These are phyloP conservation scores for Scelioninae gen. 2 DNA, from an alignment of 2,888 invertebrate genomes.

Conservation along the genomic window DNA sequence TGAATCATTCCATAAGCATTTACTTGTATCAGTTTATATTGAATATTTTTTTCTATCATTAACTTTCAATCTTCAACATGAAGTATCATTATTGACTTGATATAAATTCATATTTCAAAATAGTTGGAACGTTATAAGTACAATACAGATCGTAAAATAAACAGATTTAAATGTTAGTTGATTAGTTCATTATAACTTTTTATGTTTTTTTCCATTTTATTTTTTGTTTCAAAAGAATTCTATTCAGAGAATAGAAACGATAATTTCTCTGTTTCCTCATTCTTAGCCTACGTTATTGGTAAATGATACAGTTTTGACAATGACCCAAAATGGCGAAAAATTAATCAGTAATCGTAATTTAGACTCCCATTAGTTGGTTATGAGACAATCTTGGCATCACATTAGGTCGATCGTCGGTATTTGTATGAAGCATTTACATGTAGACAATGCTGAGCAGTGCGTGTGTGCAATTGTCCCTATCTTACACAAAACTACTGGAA, in stretches of 20 bases:
- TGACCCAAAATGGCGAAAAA: not conserved
- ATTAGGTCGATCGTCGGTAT: constrained; percentile 41
- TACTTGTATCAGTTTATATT: too few species aligned
- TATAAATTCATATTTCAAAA: too few species aligned
- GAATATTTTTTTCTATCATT: too few species aligned
- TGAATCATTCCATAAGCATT: not conserved
- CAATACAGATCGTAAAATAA: not conserved
- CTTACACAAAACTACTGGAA: constrained; percentile 37
- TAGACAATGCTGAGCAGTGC: constrained; percentile 35
- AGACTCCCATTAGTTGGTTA: constrained; percentile 17
- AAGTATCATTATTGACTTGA: too few species aligned
- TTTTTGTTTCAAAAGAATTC: too few species aligned
- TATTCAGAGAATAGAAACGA: too few species aligned
- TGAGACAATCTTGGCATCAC: constrained; percentile 28
- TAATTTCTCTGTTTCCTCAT: too few species aligned
- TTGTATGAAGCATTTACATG: constrained; percentile 43
- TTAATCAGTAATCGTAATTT: constrained; percentile 4
- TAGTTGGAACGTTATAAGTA: not conserved
- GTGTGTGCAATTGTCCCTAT: constrained; percentile 45
- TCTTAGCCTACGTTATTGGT: not conserved
- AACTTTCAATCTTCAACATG: too few species aligned
- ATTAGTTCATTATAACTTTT: too few species aligned
- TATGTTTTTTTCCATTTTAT: too few species aligned
- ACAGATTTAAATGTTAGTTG: not conserved
- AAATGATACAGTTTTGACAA: not conserved